Conservation (phyloP, 2,888 invertebrate genomes). For the Leptinotarsa rubiginosa region DNA sequence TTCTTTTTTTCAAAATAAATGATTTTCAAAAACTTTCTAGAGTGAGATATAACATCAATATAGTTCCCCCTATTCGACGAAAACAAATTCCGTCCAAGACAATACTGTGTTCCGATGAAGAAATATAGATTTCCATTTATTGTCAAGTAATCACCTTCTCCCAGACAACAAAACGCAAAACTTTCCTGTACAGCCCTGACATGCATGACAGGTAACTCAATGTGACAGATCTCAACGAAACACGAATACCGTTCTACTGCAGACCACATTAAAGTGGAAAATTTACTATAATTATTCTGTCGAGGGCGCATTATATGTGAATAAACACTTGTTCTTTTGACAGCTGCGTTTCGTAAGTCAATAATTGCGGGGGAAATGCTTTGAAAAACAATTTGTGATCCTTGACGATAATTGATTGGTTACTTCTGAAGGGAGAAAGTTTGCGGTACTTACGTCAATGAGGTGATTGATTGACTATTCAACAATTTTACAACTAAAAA, state of each 20-base stretch:
- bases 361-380: slow-evolving; percentile 45
- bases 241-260: slow-evolving; percentile 43
- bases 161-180: not conserved
- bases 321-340: slow-evolving; percentile 50
- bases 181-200: not conserved
- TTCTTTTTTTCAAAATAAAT: no score
- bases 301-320: slow-evolving; percentile 45
- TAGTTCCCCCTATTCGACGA: no score
- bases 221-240: slow-evolving; percentile 30
- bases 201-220: slow-evolving; percentile 27
- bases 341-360: slow-evolving; percentile 45
- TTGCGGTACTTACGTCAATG: not conserved
- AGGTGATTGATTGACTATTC: no score
- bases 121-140: no score
- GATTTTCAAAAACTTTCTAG: no score
- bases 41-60: no score
- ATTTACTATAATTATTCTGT: slow-evolving; percentile 51
- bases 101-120: no score
- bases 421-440: not conserved
- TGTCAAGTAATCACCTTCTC: not conserved
- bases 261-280: slow-evolving; percentile 47
- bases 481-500: no score
- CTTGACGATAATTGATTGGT: slow-evolving; percentile 17
- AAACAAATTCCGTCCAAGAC: no score
- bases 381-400: slow-evolving; percentile 14